Evolutionary conservation across 1,140 invertebrate species (phyloP).

Genomic region (Dendrolimus kikuchii): DNA sequence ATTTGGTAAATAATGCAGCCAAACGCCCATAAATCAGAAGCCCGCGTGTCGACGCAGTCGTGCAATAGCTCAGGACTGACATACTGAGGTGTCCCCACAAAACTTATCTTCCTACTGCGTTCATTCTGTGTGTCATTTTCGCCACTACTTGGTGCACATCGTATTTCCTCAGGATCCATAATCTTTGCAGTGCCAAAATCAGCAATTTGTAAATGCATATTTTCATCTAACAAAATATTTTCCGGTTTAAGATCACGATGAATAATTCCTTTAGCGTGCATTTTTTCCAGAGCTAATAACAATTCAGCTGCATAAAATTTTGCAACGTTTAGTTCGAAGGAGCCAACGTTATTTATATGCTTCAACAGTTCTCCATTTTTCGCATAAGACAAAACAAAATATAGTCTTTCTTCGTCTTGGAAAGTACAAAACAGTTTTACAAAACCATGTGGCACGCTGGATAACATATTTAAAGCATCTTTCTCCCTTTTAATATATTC

Average conservation of each 20-base stretch:
- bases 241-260: constrained; percentile 95
- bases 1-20: constrained; percentile 99
- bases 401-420: constrained; percentile 93
- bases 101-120: constrained; percentile 83
- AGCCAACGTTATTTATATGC: constrained; percentile 92
- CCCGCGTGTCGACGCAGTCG: constrained; percentile 83
- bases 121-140: constrained; percentile 51
- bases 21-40: constrained; percentile 97
- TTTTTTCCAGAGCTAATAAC: constrained; percentile 91
- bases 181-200: constrained; percentile 99
- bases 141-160: constrained; percentile 25
- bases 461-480: constrained; percentile 87
- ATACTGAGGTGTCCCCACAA: constrained; percentile 99
- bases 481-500: constrained; percentile 95
- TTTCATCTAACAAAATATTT: constrained; percentile 91
- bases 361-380: constrained; percentile 94
- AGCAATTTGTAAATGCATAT: constrained; percentile 97
- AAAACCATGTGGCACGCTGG: constrained; percentile 83
- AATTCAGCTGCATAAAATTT: constrained; percentile 96
- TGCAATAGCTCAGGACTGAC: constrained; percentile 96
- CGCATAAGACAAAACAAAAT: constrained; percentile 97
- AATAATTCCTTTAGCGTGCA: constrained; percentile 92
- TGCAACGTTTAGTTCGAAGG: constrained; percentile 91
- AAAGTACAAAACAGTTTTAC: constrained; percentile 97
- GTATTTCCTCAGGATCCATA: constrained; percentile 66